phyloP scores from a whole-genome alignment of 2,888 invertebrate genomes.

The Eucera pruinosa region DNA sequence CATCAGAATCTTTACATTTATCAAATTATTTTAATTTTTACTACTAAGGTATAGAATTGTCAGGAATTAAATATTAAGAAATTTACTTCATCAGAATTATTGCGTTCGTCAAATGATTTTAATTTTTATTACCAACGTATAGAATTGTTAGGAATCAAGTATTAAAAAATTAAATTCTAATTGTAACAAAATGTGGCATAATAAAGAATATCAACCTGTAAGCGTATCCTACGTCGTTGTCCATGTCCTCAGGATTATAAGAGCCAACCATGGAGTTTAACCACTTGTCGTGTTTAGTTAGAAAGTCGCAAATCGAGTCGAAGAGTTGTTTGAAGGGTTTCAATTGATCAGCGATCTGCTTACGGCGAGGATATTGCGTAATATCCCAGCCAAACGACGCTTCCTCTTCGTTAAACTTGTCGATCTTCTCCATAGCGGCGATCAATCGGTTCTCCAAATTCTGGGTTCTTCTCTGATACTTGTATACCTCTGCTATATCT shows the following conservation, averaged over 20 bases:
- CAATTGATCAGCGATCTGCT: slow-evolving; percentile 91
- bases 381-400: slow-evolving; percentile 94
- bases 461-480: slow-evolving; percentile 92
- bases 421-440: slow-evolving; percentile 91
- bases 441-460: slow-evolving; percentile 91
- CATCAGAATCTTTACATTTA: too few relatives aligned
- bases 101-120: too few relatives aligned
- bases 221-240: slow-evolving; percentile 89
- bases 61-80: too few relatives aligned
- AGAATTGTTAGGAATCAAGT: too few relatives aligned
- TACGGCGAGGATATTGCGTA: slow-evolving; percentile 94
- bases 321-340: slow-evolving; percentile 94
- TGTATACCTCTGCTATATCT: slow-evolving; percentile 91
- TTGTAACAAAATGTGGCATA: background rate
- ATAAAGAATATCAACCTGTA: slow-evolving; percentile 71
- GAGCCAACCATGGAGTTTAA: slow-evolving; percentile 91
- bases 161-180: too few relatives aligned
- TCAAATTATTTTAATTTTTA: too few relatives aligned
- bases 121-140: too few relatives aligned
- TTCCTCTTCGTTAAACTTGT: slow-evolving; percentile 97
- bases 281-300: slow-evolving; percentile 93
- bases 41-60: too few relatives aligned
- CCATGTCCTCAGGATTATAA: slow-evolving; percentile 95
- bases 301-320: slow-evolving; percentile 93
- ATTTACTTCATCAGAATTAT: too few relatives aligned